Evolutionary conservation across 2,113 vertebrate species (phyloP), one percentile per base, ranked within the genome.

Genomic region (Gasterosteus nipponicus): DNA sequence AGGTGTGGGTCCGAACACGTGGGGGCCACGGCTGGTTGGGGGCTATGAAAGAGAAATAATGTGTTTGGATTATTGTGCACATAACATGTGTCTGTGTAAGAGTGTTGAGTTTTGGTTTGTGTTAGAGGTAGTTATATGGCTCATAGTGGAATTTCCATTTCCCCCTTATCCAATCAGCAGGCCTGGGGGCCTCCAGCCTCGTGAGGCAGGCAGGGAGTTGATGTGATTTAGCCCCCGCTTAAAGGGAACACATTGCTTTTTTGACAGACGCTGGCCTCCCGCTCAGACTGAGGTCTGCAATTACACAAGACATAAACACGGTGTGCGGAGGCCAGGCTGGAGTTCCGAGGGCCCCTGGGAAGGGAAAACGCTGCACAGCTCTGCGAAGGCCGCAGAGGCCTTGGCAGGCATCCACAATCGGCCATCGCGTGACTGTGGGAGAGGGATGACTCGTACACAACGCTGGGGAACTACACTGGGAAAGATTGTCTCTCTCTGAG

Each of bases 231-330:
- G 90, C 83, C 76, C 67, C 89, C n/a, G 51, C 83, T 90, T 69
- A 5, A 54, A 69, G 85, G 53, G 54, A 86, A 72, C 83, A 73
- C 85, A 47, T 75, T 74, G 56, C 84, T 89, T 87, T 91, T 93
- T 90, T 92, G 87, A 92, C 92, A 93, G 90, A 92, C 71, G 66
- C 82, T 86, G 91, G 89, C 86, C 87, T 92, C 86, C 85, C 82
- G 85, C 88, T 89, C 86, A 83, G 88, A 83, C 86, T 89, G 90
- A 93, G 87, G 89, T 86, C 90, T 94, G 86, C 88, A 92, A 92
- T 93, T 92, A 93, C 89, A 88, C 86, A 90, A 88, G 80, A 92
- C 87, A 91, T 93, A 92, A 94, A 92, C 88, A 92, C 74, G 69
- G 87, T 85, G 85, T 7, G 46, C 83, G 39, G 60, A 73, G 61